These are phyloP conservation scores for Platyura marginata DNA, from an alignment of 1,140 invertebrate species.

Conservation along the genomic window DNA sequence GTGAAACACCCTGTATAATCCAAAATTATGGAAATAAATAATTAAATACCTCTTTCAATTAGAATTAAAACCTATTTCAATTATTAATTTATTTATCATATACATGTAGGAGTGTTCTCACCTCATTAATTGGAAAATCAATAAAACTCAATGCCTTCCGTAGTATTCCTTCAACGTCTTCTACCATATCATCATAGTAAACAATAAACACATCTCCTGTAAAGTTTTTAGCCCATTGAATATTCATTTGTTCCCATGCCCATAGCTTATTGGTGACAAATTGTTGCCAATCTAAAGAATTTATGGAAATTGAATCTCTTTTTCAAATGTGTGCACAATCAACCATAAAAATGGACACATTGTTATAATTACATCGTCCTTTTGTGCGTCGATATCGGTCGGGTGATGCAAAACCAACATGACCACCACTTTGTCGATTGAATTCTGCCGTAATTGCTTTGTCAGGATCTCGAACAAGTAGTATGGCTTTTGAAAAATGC, in stretches of 20 bases:
- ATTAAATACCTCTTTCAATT: neutral
- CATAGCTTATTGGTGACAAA: slow-evolving; percentile 47
- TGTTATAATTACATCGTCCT: slow-evolving; percentile 33
- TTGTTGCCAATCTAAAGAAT: slow-evolving; percentile 41
- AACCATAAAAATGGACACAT: neutral
- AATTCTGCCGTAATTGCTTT: slow-evolving; percentile 54
- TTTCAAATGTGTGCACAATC: too few relatives aligned
- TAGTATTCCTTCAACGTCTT: slow-evolving; percentile 36
- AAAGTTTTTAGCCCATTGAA: slow-evolving; percentile 49
- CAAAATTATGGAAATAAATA: too few relatives aligned
- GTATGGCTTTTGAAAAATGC: slow-evolving; percentile 42
- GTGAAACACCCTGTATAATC: too few relatives aligned
- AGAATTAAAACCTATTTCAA: slow-evolving; percentile 11
- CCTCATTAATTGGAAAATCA: slow-evolving; percentile 27
- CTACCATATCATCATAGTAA: slow-evolving; percentile 49
- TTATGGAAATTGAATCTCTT: slow-evolving; percentile 6
- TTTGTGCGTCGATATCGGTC: slow-evolving; percentile 39
- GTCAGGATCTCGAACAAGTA: slow-evolving; percentile 49
- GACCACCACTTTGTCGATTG: slow-evolving; percentile 48
- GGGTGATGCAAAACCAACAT: slow-evolving; percentile 45
- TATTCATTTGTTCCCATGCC: slow-evolving; percentile 44
- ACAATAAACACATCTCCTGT: slow-evolving; percentile 44
- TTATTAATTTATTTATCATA: too few relatives aligned
- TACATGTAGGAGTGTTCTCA: slow-evolving; percentile 3
- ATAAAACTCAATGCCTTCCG: slow-evolving; percentile 39